Evolutionary conservation across 2,797 vertebrate genomes (phyloP), one percentile per base, ranked within the genome.

Genomic region (Philypnodon macrostomus): DNA sequence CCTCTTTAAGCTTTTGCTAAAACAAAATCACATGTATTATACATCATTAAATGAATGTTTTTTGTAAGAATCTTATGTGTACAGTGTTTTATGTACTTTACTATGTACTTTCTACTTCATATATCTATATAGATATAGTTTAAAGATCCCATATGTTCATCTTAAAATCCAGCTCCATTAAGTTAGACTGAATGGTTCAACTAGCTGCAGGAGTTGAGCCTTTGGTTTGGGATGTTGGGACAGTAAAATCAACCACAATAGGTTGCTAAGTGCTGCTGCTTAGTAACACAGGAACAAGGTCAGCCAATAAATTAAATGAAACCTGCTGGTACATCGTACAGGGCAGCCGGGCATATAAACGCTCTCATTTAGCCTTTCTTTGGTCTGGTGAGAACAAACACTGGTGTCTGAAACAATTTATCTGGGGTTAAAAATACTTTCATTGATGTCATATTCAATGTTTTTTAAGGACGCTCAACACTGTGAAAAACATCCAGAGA

Each of bases 1-100:
- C 95, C 61, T 97, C 95, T 67, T 92, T 93, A 41, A 97, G 63
- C 70, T 94, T 95, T 95, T 97, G 94, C 95, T 98, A 18, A 56
- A 78, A 14, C 67, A 60, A 37, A 58, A 2, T 10, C 2, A 34
- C 11, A 44, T 8, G 26, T n/a, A n/a, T n/a, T n/a, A n/a, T n/a
- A n/a, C n/a, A n/a, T n/a, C n/a, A n/a, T n/a, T n/a, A n/a, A n/a
- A n/a, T n/a, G n/a, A n/a, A n/a, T n/a, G n/a, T n/a, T n/a, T n/a
- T n/a, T n/a, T n/a, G n/a, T n/a, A n/a, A n/a, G n/a, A n/a, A n/a
- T n/a, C n/a, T n/a, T n/a, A n/a, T n/a, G n/a, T n/a, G n/a, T n/a
- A n/a, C n/a, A n/a, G n/a, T n/a, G n/a, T n/a, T n/a, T n/a, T n/a
- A n/a, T n/a, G n/a, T n/a, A n/a, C n/a, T n/a, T n/a, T n/a, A n/a